A percentile compares a stretch with the other conserved stretches of the same genome.
These are phyloP conservation scores for Campylomormyrus tamandua DNA, from an alignment of 2,113 vertebrate species.

Conservation along the genomic window DNA sequence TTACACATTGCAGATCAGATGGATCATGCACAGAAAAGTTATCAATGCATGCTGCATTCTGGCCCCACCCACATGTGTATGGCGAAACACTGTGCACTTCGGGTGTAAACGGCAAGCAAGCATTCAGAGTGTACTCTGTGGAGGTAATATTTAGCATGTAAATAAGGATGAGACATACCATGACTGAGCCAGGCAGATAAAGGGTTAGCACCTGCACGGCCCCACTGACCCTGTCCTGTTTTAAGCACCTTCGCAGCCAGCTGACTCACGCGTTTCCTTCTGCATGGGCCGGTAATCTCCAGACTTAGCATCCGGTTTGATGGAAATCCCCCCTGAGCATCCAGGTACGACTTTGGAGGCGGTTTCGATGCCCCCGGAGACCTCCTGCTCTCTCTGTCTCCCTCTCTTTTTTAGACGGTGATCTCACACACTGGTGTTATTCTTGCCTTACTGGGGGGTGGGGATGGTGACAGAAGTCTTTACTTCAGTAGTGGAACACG, in stretches of 20 bases:
- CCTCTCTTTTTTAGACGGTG: conserved; percentile 47
- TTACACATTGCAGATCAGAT: background rate
- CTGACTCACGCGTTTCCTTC: background rate
- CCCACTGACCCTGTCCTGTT: background rate
- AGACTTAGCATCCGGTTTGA: conserved; percentile 11
- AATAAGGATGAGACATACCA: background rate
- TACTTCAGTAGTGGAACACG: background rate
- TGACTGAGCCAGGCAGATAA: background rate
- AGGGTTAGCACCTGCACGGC: background rate
- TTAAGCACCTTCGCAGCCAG: background rate
- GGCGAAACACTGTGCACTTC: background rate
- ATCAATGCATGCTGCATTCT: background rate
- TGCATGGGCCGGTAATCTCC: conserved; percentile 7
- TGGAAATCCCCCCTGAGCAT: conserved; percentile 38
- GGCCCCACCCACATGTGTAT: background rate
- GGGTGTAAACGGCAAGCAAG: background rate
- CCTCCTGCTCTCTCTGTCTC: conserved; percentile 30
- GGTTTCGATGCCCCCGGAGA: conserved; percentile 34
- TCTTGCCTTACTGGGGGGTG: conserved; percentile 52
- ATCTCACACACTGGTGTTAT: conserved; percentile 44
- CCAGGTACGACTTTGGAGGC: conserved; percentile 50
- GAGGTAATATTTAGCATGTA: background rate
- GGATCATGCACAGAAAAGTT: background rate
- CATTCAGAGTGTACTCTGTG: background rate
- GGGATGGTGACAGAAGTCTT: background rate